Base-by-base conservation (phyloP, 2,888 invertebrate species). In the Sthenelais limicola region DNA sequence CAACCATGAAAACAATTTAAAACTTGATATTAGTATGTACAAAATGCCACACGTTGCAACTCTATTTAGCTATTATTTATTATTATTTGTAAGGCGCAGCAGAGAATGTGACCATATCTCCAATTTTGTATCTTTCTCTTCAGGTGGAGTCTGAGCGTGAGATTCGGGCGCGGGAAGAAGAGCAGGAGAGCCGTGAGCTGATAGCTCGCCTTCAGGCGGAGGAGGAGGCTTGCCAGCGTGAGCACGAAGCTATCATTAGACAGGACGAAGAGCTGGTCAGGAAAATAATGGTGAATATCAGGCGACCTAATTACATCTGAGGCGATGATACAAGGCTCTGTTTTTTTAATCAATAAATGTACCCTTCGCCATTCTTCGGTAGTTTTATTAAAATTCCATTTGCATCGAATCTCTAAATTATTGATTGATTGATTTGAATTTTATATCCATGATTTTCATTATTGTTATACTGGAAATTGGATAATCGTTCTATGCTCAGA, bases 141-240 rank as follows among this genome's bases (percentile, higher is more conserved):
- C 35, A 68, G 68, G 7, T 81, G 33, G 80, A 81, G 68, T 74
- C 74, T 28, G 81, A 83, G 67, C 69, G 70, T 26, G 79, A 79
- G n/a, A 87, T 87, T 76, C 87, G 89, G 80, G 86, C 87, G 47
- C 88, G 89, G 75, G 88, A 85, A 15, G 91, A 91, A 79, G 88
- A 88, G 73, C 89, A 89, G 79, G 91, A 91, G 1, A 91, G 91
- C 80, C 89, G 89, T 74, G 88, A 88, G 18, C 84, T 91, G 32
- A 91, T 91, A 72, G 82, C 83, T 12, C 84, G 88, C 70, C 83
- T 90, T 18, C 89, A 89, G 73, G 88, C 77, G 54, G 81, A 83
- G 52, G 82, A 82, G 68, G 74, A 78, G 26, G 33, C 73, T 32
- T 67, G 38, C 9, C 26, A 28, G 24, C 30, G 30, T 18, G 66